Evolutionary conservation across 2,888 invertebrate species (phyloP), one percentile per base, ranked within the genome.

Genomic region (Trypoxylon attenuatum): DNA sequence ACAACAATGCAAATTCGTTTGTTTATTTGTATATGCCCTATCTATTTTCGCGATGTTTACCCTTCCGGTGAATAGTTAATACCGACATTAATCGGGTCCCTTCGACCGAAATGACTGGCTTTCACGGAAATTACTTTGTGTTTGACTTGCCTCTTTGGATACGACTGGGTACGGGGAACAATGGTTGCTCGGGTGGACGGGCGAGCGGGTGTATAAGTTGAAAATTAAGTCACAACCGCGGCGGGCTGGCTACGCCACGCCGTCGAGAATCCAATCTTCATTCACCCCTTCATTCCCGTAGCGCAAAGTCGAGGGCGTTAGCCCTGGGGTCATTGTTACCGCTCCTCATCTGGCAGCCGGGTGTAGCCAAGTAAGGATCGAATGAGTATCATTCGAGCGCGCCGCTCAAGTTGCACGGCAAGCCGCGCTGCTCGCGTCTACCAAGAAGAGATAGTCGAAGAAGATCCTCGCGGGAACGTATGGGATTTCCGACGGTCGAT

Each of bases 381-480:
- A 58, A 74, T 62, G 64, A 60, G 65, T 71, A 62, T 63, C 55
- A 27, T 42, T 19, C 47, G 41, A 29, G 13, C 52, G 45, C 15
- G n/a, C 46, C 56, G 58, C 47, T 70, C 62, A 50, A 46, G 53
- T 75, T 69, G 60, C 72, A 55, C 13, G 53, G 2, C 62, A 50
- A 46, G 53, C 73, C 68, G 60, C 72, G 53, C 13, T 49, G 2
- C n/a, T 33, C 33, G 13, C 19, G 33, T 29, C 29, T 13, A 13
- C 16, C 47, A 49, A 47, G 64, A 50, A 62, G 41, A 51, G 54
- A 46, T 47, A 56, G 16, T 33, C 29, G 56, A 73, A 77, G 71
- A 63, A 62, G 66, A 78, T 80, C 72, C 76, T 71, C 73, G 70
- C 72, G 77, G 73, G 76, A 77, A 78, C 69, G 69, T 70, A 73